phyloP scores from a whole-genome alignment of 1,140 invertebrate species.

The Cheumatopsyche charites region DNA sequence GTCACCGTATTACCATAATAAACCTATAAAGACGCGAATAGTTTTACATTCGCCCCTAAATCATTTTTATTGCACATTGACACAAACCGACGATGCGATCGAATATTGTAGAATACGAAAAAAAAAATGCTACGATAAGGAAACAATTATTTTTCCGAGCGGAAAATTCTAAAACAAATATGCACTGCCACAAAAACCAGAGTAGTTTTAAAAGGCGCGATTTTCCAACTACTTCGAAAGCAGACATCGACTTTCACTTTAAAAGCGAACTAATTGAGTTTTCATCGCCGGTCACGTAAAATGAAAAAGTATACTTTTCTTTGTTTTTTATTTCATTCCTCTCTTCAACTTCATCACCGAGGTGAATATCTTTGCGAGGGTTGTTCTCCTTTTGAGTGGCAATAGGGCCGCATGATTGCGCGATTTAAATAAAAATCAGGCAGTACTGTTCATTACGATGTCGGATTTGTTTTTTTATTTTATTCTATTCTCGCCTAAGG shows the following conservation, averaged over 20 bases:
- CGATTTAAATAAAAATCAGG: slow-evolving; percentile 40
- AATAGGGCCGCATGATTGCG: slow-evolving; percentile 35
- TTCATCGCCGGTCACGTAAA: slow-evolving; percentile 19
- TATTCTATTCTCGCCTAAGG: not conserved
- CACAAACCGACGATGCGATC: not conserved
- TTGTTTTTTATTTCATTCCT: not conserved
- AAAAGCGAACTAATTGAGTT: slow-evolving; percentile 19
- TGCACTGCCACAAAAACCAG: no score
- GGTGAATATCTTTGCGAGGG: not conserved
- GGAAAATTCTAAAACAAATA: no score
- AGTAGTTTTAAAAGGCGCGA: no score
- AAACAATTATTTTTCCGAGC: no score
- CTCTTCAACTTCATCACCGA: not conserved
- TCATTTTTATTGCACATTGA: slow-evolving; percentile 42
- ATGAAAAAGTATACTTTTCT: slow-evolving; percentile 17
- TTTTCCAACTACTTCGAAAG: no score
- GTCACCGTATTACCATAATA: slow-evolving; percentile 42
- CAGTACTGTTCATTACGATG: slow-evolving; percentile 23
- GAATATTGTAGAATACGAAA: no score
- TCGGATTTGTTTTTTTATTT: slow-evolving; percentile 23
- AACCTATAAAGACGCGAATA: slow-evolving; percentile 37
- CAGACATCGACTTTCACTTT: not conserved
- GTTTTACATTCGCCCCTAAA: slow-evolving; percentile 29
- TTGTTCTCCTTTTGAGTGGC: not conserved
- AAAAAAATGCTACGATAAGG: no score